A percentile compares a stretch with the other conserved stretches of the same genome.
Evolutionary conservation across 2,888 invertebrate genomes (phyloP).

Genomic region (Sphinx pinastri): DNA sequence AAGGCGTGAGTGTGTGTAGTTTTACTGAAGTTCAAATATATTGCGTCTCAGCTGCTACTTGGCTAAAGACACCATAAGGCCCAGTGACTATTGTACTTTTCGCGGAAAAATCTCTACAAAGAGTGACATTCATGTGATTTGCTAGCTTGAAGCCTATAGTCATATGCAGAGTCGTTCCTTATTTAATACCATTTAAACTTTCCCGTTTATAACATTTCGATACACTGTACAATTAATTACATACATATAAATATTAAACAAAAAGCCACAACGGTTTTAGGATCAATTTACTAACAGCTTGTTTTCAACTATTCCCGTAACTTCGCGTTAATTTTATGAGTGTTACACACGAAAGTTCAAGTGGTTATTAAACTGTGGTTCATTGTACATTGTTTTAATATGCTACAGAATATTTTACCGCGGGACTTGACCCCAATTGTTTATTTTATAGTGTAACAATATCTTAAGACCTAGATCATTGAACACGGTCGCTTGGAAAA

Average conservation of each 20-base stretch:
- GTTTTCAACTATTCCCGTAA: slow-evolving; percentile 69
- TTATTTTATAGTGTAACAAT: slow-evolving; percentile 32
- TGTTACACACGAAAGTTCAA: slow-evolving; percentile 73
- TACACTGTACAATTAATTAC: slow-evolving; percentile 2
- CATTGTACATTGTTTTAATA: slow-evolving; percentile 46
- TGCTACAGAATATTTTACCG: slow-evolving; percentile 29
- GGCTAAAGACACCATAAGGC: no score
- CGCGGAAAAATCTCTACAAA: no score
- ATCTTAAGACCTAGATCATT: slow-evolving; percentile 41
- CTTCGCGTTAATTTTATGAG: slow-evolving; percentile 75
- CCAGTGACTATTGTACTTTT: no score
- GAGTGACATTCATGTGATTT: no score
- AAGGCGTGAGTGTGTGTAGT: no score
- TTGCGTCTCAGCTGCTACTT: no score
- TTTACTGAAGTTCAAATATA: no score
- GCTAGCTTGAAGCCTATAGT: no score
- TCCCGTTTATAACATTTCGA: background rate
- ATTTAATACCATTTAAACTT: background rate
- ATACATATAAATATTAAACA: slow-evolving; percentile 16
- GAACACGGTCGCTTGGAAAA: slow-evolving; percentile 37
- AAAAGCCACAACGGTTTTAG: slow-evolving; percentile 51
- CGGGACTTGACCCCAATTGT: slow-evolving; percentile 53
- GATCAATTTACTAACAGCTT: slow-evolving; percentile 72
- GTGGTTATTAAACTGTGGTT: slow-evolving; percentile 49
- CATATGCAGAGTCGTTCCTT: no score